These are phyloP conservation scores for Steinernema scapterisci DNA, from an alignment of 2,888 invertebrate genomes.

Conservation along the genomic window DNA sequence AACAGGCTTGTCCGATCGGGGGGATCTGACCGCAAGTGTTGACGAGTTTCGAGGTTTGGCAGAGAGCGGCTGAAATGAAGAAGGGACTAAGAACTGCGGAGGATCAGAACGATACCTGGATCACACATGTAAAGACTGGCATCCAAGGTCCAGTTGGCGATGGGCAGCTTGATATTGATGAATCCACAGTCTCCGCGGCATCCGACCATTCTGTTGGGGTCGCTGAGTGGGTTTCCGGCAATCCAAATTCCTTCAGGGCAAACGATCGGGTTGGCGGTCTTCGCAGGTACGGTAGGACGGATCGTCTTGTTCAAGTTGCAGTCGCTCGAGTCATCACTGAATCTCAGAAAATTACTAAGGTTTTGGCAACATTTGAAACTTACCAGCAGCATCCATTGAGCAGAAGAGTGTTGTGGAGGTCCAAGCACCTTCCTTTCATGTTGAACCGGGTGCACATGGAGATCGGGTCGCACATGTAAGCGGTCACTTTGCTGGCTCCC, in stretches of 20 bases:
- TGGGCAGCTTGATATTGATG: not conserved
- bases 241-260: slow-evolving; percentile 35
- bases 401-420: not conserved
- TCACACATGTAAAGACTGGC: slow-evolving; percentile 16
- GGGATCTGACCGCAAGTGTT: slow-evolving; percentile 20
- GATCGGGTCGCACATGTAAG: slow-evolving; percentile 33
- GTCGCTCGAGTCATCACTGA: no score
- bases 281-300: not conserved
- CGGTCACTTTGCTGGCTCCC: not conserved
- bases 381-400: slow-evolving; percentile 11
- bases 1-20: not conserved
- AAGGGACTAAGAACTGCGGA: no score
- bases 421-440: not conserved
- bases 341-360: no score
- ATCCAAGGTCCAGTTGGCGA: not conserved
- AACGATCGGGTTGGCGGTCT: not conserved
- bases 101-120: not conserved
- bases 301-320: not conserved
- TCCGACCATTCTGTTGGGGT: slow-evolving; percentile 5
- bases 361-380: no score
- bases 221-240: not conserved
- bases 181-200: slow-evolving; percentile 30
- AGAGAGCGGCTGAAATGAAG: not conserved
- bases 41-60: not conserved
- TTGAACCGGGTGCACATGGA: not conserved